Conservation (phyloP, 2,113 vertebrate genomes). For the Hystrix cristata region DNA sequence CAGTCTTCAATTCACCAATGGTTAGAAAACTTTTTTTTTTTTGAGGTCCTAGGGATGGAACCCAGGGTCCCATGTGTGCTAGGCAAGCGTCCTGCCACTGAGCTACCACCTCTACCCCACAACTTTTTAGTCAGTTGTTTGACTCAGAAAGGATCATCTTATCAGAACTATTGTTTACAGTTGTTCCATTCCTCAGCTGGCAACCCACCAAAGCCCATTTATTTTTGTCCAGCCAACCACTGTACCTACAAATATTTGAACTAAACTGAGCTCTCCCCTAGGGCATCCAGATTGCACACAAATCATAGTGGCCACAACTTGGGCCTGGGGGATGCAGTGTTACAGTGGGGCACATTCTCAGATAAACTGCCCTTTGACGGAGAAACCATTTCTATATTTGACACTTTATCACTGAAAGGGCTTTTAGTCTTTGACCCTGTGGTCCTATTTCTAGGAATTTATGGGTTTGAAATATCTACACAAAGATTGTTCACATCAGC, state of each 20-base stretch:
- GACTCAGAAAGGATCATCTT: background rate
- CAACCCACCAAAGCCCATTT: background rate
- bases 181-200: background rate
- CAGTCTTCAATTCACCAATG: background rate
- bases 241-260: background rate
- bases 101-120: background rate
- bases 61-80: background rate
- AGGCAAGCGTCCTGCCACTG: background rate
- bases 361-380: background rate
- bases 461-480: background rate
- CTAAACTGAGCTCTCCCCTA: background rate
- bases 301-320: background rate
- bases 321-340: background rate
- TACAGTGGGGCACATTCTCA: background rate
- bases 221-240: background rate
- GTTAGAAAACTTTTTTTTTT: background rate
- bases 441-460: conserved; percentile 34
- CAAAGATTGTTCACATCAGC: background rate
- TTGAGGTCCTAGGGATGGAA: background rate
- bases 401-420: background rate
- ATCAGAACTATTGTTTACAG: background rate
- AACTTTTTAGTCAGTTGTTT: background rate
- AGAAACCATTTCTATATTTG: background rate
- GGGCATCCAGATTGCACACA: background rate
- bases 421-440: background rate